phyloP scores from a whole-genome alignment of 2,113 vertebrate species.

The Upupa epops region DNA sequence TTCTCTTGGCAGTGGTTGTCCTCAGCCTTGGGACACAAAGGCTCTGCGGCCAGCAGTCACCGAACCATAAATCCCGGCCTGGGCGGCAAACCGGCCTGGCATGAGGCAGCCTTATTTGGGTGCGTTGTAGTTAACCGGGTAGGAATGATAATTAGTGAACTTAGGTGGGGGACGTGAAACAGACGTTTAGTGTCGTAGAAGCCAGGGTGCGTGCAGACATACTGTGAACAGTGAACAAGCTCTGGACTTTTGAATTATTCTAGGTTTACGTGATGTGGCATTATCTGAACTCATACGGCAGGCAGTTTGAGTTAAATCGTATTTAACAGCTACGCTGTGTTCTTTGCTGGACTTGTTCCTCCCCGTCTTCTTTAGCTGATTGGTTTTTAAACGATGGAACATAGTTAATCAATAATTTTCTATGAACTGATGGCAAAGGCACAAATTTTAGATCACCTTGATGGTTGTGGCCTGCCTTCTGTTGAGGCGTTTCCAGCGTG shows the following conservation, averaged over 20 bases:
- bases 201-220: fast-evolving
- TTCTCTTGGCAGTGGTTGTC: fast-evolving
- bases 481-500: background rate
- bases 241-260: background rate
- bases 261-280: background rate
- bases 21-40: background rate
- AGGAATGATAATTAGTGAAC: background rate
- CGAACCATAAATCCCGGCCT: no score
- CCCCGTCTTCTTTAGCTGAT: background rate
- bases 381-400: fast-evolving
- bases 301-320: no score
- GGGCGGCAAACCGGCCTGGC: no score
- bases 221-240: background rate
- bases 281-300: background rate
- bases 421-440: background rate
- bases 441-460: fast-evolving
- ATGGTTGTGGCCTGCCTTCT: background rate
- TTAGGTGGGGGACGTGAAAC: background rate
- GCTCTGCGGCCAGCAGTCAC: no score
- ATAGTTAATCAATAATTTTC: background rate
- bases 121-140: fast-evolving
- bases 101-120: no score
- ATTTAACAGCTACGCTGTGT: background rate
- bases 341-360: background rate
- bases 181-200: background rate